Percentiles rank a stretch among this genome's conserved stretches.
Conservation (phyloP, 1,140 invertebrate species). For the Camponotus floridanus region DNA sequence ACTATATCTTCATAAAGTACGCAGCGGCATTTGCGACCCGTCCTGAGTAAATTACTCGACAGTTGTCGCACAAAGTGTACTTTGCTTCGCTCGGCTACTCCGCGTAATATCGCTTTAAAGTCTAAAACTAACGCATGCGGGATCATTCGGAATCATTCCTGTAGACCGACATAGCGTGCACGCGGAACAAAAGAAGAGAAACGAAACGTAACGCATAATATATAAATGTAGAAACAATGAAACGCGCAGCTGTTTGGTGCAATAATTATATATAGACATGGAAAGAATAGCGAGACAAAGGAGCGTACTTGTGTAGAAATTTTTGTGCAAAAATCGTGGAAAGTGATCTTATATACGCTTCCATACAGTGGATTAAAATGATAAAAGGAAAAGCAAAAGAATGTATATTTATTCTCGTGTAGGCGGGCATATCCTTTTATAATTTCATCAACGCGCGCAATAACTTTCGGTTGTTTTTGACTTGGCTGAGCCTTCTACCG, state of each 20-base stretch:
- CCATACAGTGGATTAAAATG: background rate
- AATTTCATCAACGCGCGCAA: constrained; percentile 21
- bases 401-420: background rate
- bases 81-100: background rate
- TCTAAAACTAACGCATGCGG: constrained; percentile 26
- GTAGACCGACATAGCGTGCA: constrained; percentile 36
- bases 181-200: constrained; percentile 33
- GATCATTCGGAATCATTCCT: constrained; percentile 1
- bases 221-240: constrained; percentile 45
- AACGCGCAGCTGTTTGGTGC: constrained; percentile 46
- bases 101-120: constrained; percentile 38
- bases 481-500: constrained; percentile 32
- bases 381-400: background rate
- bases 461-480: constrained; percentile 58
- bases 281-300: constrained; percentile 10
- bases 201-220: constrained; percentile 45
- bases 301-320: background rate
- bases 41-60: constrained; percentile 50
- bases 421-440: constrained; percentile 3
- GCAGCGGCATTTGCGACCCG: constrained; percentile 8
- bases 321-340: background rate
- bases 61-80: constrained; percentile 35
- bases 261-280: constrained; percentile 30
- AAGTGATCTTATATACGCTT: background rate
- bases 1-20: constrained; percentile 27